These are phyloP conservation scores for Anabas testudineus DNA, from an alignment of 2,797 vertebrate genomes.

Conservation along the genomic window DNA sequence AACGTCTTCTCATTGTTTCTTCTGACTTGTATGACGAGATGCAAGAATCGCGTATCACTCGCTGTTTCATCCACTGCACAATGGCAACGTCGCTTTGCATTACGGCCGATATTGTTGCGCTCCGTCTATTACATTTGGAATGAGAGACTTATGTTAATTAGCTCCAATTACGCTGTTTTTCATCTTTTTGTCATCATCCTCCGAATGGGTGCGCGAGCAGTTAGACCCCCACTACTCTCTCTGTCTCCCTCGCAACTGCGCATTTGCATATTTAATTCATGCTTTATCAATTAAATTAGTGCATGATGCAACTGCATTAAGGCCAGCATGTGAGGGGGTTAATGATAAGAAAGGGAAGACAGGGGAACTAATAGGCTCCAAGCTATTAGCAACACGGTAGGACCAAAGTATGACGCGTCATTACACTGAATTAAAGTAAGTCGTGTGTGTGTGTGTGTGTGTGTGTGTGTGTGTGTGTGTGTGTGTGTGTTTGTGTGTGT, in stretches of 20 bases:
- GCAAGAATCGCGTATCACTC: slow-evolving; percentile 68
- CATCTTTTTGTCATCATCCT: slow-evolving; percentile 71
- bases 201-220: slow-evolving; percentile 43
- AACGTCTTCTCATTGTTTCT: slow-evolving; percentile 80
- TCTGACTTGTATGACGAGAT: slow-evolving; percentile 74
- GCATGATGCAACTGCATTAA: slow-evolving; percentile 69
- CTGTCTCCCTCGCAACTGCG: slow-evolving; percentile 29
- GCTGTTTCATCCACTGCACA: slow-evolving; percentile 76
- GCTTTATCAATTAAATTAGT: slow-evolving; percentile 72
- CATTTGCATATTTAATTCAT: slow-evolving; percentile 75
- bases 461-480: too few relatives aligned
- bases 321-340: slow-evolving; percentile 67
- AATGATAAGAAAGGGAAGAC: slow-evolving; percentile 73
- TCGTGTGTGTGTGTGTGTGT: too few relatives aligned
- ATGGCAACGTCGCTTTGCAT: slow-evolving; percentile 75
- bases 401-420: slow-evolving; percentile 65
- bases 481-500: too few relatives aligned
- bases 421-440: slow-evolving; percentile 67
- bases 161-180: slow-evolving; percentile 67
- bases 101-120: slow-evolving; percentile 62
- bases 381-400: slow-evolving; percentile 72
- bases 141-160: slow-evolving; percentile 75
- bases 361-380: slow-evolving; percentile 71
- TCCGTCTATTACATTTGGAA: slow-evolving; percentile 67
- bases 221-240: slow-evolving; percentile 50